Percentiles rank a stretch among this genome's conserved stretches.
Conservation (phyloP, 1,140 invertebrate species). For the Cydia fagiglandana region DNA sequence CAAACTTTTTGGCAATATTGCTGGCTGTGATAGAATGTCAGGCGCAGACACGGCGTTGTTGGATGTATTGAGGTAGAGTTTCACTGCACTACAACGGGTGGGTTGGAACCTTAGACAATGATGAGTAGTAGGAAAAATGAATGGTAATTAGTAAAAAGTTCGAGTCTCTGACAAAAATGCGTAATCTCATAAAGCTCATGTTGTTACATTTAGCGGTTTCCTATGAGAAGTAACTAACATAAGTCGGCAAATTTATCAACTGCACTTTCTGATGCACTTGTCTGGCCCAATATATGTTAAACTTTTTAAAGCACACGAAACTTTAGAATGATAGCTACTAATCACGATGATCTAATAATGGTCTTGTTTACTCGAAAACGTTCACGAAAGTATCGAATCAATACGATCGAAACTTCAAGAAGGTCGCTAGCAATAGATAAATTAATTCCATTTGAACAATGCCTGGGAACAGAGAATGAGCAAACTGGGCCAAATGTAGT, state of each 20-base stretch:
- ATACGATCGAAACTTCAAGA: background rate
- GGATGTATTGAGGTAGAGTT: background rate
- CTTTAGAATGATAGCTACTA: too few relatives aligned
- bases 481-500: conserved; percentile 8
- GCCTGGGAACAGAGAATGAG: conserved; percentile 11
- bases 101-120: background rate
- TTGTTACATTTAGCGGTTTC: too few relatives aligned
- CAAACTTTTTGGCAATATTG: conserved; percentile 23
- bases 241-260: too few relatives aligned
- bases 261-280: too few relatives aligned
- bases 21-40: conserved; percentile 10
- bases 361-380: too few relatives aligned
- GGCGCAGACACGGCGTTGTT: background rate
- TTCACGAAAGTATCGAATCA: too few relatives aligned
- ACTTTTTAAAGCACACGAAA: too few relatives aligned
- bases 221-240: too few relatives aligned
- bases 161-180: too few relatives aligned
- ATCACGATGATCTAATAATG: too few relatives aligned
- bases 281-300: too few relatives aligned
- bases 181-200: too few relatives aligned
- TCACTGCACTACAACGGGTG: background rate
- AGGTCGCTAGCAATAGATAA: background rate
- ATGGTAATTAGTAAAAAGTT: background rate
- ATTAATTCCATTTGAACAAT: background rate
- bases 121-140: background rate